Evolutionary conservation across 2,113 vertebrate species (phyloP), one percentile per base, ranked within the genome.

Genomic region (Saguinus midas): DNA sequence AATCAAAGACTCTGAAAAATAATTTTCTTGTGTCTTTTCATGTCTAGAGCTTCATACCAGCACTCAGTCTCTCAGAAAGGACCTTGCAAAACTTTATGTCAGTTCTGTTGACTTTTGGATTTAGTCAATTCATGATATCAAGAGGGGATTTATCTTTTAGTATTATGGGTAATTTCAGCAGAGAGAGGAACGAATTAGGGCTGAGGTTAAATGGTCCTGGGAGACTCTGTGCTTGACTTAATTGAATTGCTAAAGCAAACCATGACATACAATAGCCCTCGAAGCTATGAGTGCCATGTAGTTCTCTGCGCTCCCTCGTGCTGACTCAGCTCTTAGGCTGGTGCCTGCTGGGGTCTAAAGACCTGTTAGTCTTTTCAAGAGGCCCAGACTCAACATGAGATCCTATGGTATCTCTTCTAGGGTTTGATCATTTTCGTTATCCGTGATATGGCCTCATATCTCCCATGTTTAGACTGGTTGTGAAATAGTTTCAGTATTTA

Each of bases 1-100:
- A 98, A 98, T 97, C 94, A 97, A 91, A 97, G 92, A 97, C 85
- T 70, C 50, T 72, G 75, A 96, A 94, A 97, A 96, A 97, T 96
- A 91, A 96, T 93, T 94, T 95, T 90, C 78, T 78, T 70, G 4
- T 91, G 66, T 87, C 83, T 96, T 98, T 95, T 91, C 58, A 72
- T 10, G 14, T 96, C 97, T 97, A 52, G 94, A 98, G 96, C 98
- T 97, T 98, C 96, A 97, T 96, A 85, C 83, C 27, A 12, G 70
- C 75, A 93, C 40, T 98, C 96, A 50, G 97, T 94, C 94, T 97
- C 76, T 97, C 66, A 90, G 76, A 97, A 96, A 96, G 79, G 84
- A 97, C 35, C 25, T 17, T 72, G 70, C 73, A 96, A 84, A 97
- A 97, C 82, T 92, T 95, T 86, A 91, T 87, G 66, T 95, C 70